Base-by-base conservation (phyloP, 2,797 vertebrate species). In the Oreortyx pictus region DNA sequence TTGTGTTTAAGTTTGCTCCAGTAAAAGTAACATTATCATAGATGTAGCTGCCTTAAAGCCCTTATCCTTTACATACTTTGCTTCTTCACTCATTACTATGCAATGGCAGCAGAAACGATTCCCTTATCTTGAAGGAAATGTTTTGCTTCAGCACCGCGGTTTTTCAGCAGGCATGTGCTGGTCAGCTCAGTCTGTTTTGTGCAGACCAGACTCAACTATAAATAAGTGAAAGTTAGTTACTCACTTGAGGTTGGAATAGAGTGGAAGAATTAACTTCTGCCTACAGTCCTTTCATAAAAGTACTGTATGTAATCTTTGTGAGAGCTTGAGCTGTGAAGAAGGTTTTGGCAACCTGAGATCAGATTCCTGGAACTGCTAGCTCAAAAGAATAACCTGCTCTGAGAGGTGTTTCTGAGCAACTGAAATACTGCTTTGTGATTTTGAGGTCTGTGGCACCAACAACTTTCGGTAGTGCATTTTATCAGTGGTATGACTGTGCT, bases 1-100 rank as follows among this genome's bases (percentile, higher is more conserved):
- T 87, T 87, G 87, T 35, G 3, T 83, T 83, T 86, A 75, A 82
- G 33, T 86, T 94, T 35, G 79, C 77, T 91, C 67, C 68, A 57
- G 1, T 86, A 91, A 89, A 75, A 65, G 72, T 71, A 87, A 70
- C 19, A 8, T 22, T 44, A 24, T 75, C 86, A 75, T 37, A 60
- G 60, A 31, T 68, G 61, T 67, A 62, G 22, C 18, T 86, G 27
- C 25, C 11, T 70, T 64, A 39, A 37, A 50, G 35, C 31, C 23
- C 33, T 75, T 83, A 13, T 16, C 82, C 70, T 86, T 89, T 31
- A 61, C 52, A 70, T 57, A 62, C 37, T 92, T 75, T 14, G 1
- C 29, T 61, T 66, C 81, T 35, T 64, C 11, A 4, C 29, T 89
- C 57, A 64, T 31, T 75, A 43, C 10, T 74, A 57, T 37, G 82